A percentile compares a stretch with the other conserved stretches of the same genome.
These are phyloP conservation scores for Nasonia longicornis DNA, from an alignment of 1,140 invertebrate genomes.

Conservation along the genomic window DNA sequence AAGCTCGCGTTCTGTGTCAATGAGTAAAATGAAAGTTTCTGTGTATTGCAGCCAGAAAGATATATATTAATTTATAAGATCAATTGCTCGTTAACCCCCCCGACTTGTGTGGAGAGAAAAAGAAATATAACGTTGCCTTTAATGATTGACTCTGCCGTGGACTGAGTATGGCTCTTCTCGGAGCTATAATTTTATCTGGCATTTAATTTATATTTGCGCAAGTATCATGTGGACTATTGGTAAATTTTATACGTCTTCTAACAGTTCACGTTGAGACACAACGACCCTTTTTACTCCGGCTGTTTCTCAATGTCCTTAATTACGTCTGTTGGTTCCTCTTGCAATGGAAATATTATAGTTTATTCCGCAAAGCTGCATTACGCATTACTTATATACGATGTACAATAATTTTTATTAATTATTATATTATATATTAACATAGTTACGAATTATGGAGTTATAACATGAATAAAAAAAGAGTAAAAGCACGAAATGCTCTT, in stretches of 20 bases:
- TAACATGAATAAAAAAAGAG: slow-evolving; percentile 10
- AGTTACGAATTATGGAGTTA: slow-evolving; percentile 13
- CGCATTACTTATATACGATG: slow-evolving; percentile 51
- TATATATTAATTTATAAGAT: slow-evolving; percentile 12
- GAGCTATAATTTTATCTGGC: slow-evolving; percentile 31
- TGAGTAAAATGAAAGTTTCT: slow-evolving; percentile 13
- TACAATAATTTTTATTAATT: slow-evolving; percentile 52
- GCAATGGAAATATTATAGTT: neutral
- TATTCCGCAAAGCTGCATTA: slow-evolving; percentile 17
- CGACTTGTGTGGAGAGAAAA: slow-evolving; percentile 6
- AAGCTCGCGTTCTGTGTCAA: neutral
- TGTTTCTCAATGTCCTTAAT: neutral
- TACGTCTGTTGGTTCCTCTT: neutral
- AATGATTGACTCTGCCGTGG: neutral
- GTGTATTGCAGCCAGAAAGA: neutral
- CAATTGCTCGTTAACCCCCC: neutral
- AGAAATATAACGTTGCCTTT: neutral
- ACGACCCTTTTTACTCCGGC: neutral
- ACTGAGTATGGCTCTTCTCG: slow-evolving; percentile 1
- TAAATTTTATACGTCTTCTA: slow-evolving; percentile 29
- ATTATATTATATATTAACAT: slow-evolving; percentile 45
- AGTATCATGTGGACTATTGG: neutral
- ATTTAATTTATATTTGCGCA: slow-evolving; percentile 29
- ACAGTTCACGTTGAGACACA: neutral
- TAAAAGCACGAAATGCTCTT: neutral